Evolutionary conservation across 2,797 vertebrate genomes (phyloP).

Genomic region (Antrozous pallidus): DNA sequence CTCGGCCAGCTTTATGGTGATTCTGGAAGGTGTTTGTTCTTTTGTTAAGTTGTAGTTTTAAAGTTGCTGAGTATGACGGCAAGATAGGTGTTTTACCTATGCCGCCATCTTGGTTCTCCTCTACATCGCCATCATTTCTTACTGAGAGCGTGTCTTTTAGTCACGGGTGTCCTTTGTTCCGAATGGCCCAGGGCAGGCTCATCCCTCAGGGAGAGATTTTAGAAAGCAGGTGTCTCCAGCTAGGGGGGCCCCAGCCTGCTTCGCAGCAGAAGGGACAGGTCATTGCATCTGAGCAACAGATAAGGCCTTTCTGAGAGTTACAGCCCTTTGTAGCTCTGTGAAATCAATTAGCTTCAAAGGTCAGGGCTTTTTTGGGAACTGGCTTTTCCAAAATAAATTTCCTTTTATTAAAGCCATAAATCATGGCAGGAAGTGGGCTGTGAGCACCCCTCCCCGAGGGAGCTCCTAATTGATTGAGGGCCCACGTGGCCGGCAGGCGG

Average conservation of each 20-base stretch:
- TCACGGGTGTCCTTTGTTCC: not conserved
- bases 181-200: not conserved
- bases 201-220: not conserved
- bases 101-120: too few relatives aligned
- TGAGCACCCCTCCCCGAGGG: not conserved
- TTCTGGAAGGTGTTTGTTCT: too few relatives aligned
- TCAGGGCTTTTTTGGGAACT: slow-evolving; percentile 22
- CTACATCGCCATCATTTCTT: not conserved
- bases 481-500: not conserved
- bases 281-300: not conserved
- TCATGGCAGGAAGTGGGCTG: not conserved
- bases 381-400: slow-evolving; percentile 19
- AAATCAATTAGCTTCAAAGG: slow-evolving; percentile 24
- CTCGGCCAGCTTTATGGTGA: too few relatives aligned
- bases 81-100: too few relatives aligned
- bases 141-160: not conserved
- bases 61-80: too few relatives aligned
- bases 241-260: not conserved
- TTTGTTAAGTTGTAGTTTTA: too few relatives aligned
- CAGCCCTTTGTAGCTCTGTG: not conserved
- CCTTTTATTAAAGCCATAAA: not conserved
- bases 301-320: not conserved
- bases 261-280: not conserved
- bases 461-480: not conserved
- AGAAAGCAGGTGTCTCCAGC: not conserved